Conservation (phyloP, 2,113 vertebrate genomes). For the Opisthocomus hoazin region DNA sequence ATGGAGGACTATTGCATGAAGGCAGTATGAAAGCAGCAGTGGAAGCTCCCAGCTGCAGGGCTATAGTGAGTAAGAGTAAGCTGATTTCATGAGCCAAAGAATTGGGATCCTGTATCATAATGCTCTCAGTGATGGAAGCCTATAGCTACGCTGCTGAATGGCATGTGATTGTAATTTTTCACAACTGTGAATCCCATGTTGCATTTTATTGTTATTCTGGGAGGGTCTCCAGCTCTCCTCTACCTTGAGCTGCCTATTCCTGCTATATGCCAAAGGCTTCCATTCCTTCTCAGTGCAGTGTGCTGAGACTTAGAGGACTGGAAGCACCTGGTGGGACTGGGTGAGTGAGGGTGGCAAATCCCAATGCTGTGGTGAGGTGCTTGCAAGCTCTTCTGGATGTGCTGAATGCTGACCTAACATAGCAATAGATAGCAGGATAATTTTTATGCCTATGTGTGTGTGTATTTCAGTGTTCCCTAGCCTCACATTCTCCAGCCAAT, state of each 20-base stretch:
- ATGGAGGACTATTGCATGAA: fast-evolving
- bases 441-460: not conserved
- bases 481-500: not conserved
- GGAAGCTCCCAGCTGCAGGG: not conserved
- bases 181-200: not conserved
- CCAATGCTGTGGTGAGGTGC: not conserved
- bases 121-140: not conserved
- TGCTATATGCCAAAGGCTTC: not conserved
- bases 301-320: not conserved
- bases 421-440: not conserved
- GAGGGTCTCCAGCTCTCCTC: not conserved
- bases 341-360: not conserved
- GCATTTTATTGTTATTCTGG: not conserved
- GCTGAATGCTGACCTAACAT: not conserved
- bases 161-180: not conserved
- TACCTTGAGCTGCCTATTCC: not conserved
- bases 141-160: not conserved
- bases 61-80: too few relatives aligned
- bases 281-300: too few relatives aligned
- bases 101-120: not conserved
- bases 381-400: not conserved
- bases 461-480: not conserved
- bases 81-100: not conserved
- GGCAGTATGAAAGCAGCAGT: fast-evolving
- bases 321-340: not conserved